Conservation (phyloP, 2,113 vertebrate species). For the Rattus rattus region DNA sequence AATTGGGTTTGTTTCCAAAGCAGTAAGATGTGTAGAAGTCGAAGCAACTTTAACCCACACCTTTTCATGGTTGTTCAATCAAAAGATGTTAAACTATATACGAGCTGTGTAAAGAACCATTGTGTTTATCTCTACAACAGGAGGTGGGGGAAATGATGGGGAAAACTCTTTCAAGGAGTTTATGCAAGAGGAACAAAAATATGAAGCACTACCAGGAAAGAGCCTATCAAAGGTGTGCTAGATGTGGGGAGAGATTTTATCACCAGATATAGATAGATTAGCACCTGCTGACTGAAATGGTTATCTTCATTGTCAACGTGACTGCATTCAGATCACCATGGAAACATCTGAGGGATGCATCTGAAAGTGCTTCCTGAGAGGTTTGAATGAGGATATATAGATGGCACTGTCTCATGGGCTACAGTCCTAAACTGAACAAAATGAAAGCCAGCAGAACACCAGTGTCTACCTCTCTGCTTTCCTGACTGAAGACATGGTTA, state of each 20-base stretch:
- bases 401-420: not conserved
- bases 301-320: not conserved
- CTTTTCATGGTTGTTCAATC: not conserved
- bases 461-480: not conserved
- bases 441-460: not conserved
- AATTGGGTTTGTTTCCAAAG: constrained; percentile 50
- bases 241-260: not conserved
- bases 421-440: not conserved
- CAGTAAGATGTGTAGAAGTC: constrained; percentile 16
- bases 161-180: not conserved
- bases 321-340: not conserved
- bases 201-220: not conserved
- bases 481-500: not conserved
- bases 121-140: not conserved
- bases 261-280: not conserved
- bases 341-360: not conserved
- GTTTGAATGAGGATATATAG: not conserved
- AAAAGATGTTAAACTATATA: constrained; percentile 14
- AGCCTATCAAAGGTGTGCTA: not conserved
- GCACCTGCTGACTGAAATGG: not conserved
- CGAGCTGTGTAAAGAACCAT: constrained; percentile 25
- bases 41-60: not conserved
- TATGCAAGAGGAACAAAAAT: not conserved
- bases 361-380: not conserved
- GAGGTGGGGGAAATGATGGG: not conserved